These are phyloP conservation scores for Bradypus variegatus DNA, from an alignment of 2,797 vertebrate species.

Conservation along the genomic window DNA sequence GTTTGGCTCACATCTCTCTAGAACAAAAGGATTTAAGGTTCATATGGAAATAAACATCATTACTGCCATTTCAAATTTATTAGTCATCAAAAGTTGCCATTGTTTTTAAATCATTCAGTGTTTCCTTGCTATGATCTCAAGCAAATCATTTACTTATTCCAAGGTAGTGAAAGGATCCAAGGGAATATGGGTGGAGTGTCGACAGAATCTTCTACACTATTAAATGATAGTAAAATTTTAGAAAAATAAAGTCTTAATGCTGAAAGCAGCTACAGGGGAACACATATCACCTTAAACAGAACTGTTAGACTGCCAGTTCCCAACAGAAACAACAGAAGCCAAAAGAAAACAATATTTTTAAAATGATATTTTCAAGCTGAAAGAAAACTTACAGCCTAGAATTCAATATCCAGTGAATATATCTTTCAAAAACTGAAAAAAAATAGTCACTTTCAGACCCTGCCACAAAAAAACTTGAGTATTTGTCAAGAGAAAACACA, in stretches of 20 bases:
- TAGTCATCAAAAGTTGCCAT: background rate
- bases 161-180: background rate
- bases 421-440: background rate
- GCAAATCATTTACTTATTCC: background rate
- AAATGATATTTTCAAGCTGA: background rate
- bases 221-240: background rate
- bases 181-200: too few relatives aligned
- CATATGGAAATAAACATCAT: background rate
- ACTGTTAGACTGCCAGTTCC: background rate
- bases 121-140: background rate
- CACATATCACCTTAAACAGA: background rate
- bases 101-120: background rate
- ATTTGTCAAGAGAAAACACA: background rate
- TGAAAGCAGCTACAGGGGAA: background rate
- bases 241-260: background rate
- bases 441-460: background rate
- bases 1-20: background rate
- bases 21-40: background rate
- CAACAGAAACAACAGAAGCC: background rate
- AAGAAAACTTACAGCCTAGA: background rate
- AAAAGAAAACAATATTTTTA: background rate
- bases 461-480: background rate
- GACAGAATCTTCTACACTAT: background rate
- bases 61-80: background rate
- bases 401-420: background rate